Percentiles rank a stretch among this genome's conserved stretches.
phyloP scores from a whole-genome alignment of 2,113 vertebrate genomes.

The Mirza zaza region DNA sequence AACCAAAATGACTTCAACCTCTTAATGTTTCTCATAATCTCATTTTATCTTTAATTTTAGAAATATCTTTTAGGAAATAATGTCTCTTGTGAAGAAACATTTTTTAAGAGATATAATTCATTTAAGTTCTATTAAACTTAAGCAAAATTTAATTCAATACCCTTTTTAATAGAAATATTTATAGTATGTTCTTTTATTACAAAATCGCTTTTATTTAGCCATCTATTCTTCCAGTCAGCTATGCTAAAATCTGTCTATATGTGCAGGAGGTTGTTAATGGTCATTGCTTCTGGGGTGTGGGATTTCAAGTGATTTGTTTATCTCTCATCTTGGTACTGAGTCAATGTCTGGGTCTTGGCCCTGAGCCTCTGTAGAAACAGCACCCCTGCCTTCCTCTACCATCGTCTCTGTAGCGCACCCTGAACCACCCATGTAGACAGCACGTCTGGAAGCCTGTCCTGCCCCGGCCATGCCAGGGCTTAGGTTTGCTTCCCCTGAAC shows the following conservation, averaged over 20 bases:
- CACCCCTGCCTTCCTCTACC: neutral
- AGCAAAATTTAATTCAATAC: neutral
- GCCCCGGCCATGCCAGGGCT: neutral
- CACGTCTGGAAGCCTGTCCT: neutral
- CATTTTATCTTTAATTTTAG: neutral
- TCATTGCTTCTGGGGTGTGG: neutral
- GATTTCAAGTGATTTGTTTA: neutral
- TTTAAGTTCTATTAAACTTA: slow-evolving; percentile 55
- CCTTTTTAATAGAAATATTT: neutral
- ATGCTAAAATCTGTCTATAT: neutral
- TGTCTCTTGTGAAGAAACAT: neutral
- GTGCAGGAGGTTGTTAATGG: neutral
- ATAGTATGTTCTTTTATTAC: slow-evolving; percentile 10
- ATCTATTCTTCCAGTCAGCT: neutral
- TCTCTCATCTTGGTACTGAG: neutral
- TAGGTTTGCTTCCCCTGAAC: neutral
- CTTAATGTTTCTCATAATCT: slow-evolving; percentile 28
- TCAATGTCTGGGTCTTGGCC: neutral
- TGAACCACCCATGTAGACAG: neutral
- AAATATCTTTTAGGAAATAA: slow-evolving; percentile 35
- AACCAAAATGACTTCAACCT: neutral
- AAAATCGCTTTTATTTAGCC: slow-evolving; percentile 13
- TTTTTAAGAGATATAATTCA: neutral
- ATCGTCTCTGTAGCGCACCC: neutral
- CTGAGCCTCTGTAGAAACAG: neutral